Conservation (phyloP, 2,888 invertebrate genomes). For the Xestia rhomboidea region DNA sequence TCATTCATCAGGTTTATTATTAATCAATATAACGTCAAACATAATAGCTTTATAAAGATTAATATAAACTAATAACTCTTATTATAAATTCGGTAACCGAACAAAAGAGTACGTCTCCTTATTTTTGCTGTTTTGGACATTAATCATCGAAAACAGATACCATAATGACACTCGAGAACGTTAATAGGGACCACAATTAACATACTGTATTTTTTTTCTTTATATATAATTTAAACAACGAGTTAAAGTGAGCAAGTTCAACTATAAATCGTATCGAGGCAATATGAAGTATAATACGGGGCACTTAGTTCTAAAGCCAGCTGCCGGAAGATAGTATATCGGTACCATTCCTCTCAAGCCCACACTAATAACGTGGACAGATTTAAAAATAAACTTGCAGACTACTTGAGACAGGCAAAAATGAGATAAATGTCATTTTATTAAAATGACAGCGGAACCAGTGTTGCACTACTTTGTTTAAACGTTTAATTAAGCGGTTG, state of each 20-base stretch:
- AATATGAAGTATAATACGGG: slow-evolving; percentile 61
- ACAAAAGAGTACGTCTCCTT: slow-evolving; percentile 37
- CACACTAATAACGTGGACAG: slow-evolving; percentile 70
- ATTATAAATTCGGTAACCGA: slow-evolving; percentile 56
- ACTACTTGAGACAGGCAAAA: slow-evolving; percentile 61
- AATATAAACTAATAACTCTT: slow-evolving; percentile 64
- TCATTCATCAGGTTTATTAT: slow-evolving; percentile 59
- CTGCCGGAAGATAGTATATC: slow-evolving; percentile 68
- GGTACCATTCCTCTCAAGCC: slow-evolving; percentile 60
- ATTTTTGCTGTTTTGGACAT: slow-evolving; percentile 58
- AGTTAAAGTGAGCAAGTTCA: slow-evolving; percentile 44
- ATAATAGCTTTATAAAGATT: slow-evolving; percentile 63
- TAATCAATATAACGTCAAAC: slow-evolving; percentile 62
- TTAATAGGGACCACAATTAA: slow-evolving; percentile 61
- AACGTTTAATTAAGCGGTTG: slow-evolving; percentile 23
- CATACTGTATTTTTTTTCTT: slow-evolving; percentile 44
- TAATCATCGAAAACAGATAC: slow-evolving; percentile 61
- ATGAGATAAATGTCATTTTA: slow-evolving; percentile 41
- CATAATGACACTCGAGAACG: slow-evolving; percentile 53
- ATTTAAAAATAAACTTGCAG: slow-evolving; percentile 68
- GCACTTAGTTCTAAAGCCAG: slow-evolving; percentile 64
- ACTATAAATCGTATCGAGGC: slow-evolving; percentile 63
- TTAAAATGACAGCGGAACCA: slow-evolving; percentile 37
- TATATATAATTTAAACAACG: slow-evolving; percentile 29
- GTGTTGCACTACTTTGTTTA: slow-evolving; percentile 30